Base-by-base conservation (phyloP, 2,888 invertebrate genomes). In the Calliscelio sp. region DNA sequence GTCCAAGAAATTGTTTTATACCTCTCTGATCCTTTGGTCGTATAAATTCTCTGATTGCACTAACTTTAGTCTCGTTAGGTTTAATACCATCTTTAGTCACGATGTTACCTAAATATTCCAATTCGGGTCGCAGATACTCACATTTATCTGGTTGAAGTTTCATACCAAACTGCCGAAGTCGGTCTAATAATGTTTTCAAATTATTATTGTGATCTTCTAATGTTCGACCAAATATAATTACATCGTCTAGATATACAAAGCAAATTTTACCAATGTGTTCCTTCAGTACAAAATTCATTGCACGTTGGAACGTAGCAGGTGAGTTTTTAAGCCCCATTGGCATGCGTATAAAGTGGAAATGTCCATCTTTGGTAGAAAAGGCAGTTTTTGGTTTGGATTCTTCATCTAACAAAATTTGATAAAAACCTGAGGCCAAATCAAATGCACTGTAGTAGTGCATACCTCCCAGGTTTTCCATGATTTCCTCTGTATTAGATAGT, bases 221-320 rank as follows among this genome's bases (percentile, higher is more conserved):
- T 24, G 70, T 55, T 24, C 55, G 55, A 1, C 55, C 41, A 24
- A 70, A 70, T 24, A 55, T 25, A 0, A 70, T 18, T 14, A 51
- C 41, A 2, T 38, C 35, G 11, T 70, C 70, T 14, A 53, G 16
- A 53, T 53, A 53, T 3, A 25, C 53, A 25, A 53, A 53, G 44
- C 63, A 59, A 38, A 59, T 41, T 41, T 35, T 59, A 0, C 38
- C 59, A 22, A 38, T 35, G 20, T 38, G 14, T 2, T 46, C 22
- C 28, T 16, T 24, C 16, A 63, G 25, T 3, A 44, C 63, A 25
- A 63, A 41, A 63, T 53, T 53, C 55, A 53, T 70, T 41, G 53
- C 53, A 22, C 51, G 28, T 41, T 70, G 70, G 25, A 70, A 55
- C 5, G 70, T 55, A 14, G 70, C 38, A 16, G 70, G 70, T 4